Conservation (phyloP, 2,888 invertebrate species). For the Cryptus viduatorius region DNA sequence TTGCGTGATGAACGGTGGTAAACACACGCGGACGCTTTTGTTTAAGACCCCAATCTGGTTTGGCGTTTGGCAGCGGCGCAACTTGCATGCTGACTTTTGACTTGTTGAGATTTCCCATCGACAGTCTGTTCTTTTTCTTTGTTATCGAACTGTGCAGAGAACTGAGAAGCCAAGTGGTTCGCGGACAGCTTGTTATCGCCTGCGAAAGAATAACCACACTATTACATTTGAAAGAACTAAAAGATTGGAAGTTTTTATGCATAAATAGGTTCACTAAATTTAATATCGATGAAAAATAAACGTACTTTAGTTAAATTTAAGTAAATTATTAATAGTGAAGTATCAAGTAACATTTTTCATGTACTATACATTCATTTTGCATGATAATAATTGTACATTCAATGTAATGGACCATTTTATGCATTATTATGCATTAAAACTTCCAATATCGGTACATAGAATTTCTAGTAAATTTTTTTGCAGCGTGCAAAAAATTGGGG, state of each 20-base stretch:
- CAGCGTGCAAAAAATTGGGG: no score
- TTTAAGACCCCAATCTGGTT: conserved; percentile 76
- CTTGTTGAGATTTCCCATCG: conserved; percentile 41
- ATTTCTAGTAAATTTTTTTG: no score
- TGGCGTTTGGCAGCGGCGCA: conserved; percentile 73
- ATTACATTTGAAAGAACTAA: not conserved
- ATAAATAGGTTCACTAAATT: no score
- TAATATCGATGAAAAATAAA: no score
- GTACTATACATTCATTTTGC: no score
- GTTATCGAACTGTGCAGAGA: conserved; percentile 56
- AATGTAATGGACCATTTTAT: no score
- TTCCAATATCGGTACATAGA: no score
- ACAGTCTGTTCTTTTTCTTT: conserved; percentile 61
- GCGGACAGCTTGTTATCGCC: conserved; percentile 60
- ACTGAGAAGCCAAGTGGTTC: conserved; percentile 66
- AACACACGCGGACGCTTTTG: conserved; percentile 73
- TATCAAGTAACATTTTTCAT: no score
- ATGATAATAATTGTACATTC: no score
- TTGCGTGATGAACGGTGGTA: conserved; percentile 70
- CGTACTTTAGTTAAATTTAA: no score
- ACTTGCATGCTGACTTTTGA: conserved; percentile 42
- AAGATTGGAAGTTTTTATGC: not conserved
- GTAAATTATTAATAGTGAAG: no score
- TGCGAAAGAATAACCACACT: conserved; percentile 15
- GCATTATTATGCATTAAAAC: no score